Conservation (phyloP, 2,888 invertebrate species). For the Microctonus hyperodae region DNA sequence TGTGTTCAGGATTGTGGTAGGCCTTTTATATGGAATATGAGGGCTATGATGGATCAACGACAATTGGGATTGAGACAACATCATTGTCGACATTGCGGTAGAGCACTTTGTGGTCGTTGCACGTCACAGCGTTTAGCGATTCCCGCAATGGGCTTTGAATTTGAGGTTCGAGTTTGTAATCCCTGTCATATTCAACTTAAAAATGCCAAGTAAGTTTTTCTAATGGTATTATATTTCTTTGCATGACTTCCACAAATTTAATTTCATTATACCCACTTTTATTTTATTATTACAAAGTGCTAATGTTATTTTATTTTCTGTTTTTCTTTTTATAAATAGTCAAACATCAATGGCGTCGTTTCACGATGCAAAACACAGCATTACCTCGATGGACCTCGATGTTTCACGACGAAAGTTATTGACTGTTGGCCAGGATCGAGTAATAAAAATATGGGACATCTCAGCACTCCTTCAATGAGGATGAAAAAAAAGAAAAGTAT, state of each 20-base stretch:
- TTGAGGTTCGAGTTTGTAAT: conserved; percentile 95
- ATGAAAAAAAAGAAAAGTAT: conserved; percentile 18
- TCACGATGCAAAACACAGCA: conserved; percentile 93
- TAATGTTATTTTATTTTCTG: background rate
- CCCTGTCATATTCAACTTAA: conserved; percentile 85
- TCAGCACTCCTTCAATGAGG: conserved; percentile 68
- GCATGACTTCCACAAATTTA: background rate
- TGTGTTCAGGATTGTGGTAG: conserved; percentile 82
- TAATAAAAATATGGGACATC: conserved; percentile 94
- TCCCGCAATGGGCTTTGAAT: conserved; percentile 98
- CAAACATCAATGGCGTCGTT: conserved; percentile 92
- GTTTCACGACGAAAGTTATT: conserved; percentile 86
- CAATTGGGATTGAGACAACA: conserved; percentile 91
- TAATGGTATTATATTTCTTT: background rate
- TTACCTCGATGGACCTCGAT: conserved; percentile 88
- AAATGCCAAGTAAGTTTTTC: conserved; percentile 81
- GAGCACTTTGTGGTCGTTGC: conserved; percentile 94
- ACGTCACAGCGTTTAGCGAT: conserved; percentile 87
- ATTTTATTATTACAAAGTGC: background rate
- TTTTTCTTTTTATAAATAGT: conserved; percentile 63
- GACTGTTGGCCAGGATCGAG: conserved; percentile 93
- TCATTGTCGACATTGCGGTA: conserved; percentile 93
- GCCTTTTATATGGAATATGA: conserved; percentile 99
- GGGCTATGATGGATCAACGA: conserved; percentile 97
- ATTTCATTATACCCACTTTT: background rate